Percentiles rank a stretch among this genome's conserved stretches.
Evolutionary conservation across 2,888 invertebrate species (phyloP).

Genomic region (Sepiola atlantica): DNA sequence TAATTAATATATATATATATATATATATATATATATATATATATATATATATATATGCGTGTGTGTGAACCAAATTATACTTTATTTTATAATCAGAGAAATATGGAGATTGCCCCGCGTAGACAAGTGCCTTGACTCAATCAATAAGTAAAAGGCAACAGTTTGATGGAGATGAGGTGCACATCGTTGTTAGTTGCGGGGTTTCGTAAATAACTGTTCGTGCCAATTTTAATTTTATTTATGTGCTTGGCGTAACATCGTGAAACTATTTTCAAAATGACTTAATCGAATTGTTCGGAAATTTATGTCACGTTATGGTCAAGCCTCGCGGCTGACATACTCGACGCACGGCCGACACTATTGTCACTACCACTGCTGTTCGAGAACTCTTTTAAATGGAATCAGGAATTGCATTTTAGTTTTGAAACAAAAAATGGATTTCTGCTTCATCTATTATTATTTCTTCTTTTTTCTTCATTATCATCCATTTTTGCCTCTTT

Average conservation of each 20-base stretch:
- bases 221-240: neutral
- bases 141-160: neutral
- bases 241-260: neutral
- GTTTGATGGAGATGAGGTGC: neutral
- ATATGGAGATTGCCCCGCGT: neutral
- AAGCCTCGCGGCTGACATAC: neutral
- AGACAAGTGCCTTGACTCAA: neutral
- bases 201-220: neutral
- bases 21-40: too few relatives aligned
- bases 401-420: neutral
- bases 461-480: neutral
- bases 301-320: neutral
- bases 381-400: neutral
- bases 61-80: too few relatives aligned
- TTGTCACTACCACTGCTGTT: neutral
- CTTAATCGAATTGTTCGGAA: neutral
- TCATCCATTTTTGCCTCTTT: neutral
- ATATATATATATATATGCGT: too few relatives aligned
- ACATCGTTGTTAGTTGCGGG: neutral
- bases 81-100: neutral
- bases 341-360: neutral
- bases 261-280: neutral
- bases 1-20: too few relatives aligned
- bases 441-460: too few relatives aligned
- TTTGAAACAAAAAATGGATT: neutral